A percentile compares a stretch with the other conserved stretches of the same genome.
phyloP scores from a whole-genome alignment of 2,888 invertebrate species.

The Saturnia japonica region DNA sequence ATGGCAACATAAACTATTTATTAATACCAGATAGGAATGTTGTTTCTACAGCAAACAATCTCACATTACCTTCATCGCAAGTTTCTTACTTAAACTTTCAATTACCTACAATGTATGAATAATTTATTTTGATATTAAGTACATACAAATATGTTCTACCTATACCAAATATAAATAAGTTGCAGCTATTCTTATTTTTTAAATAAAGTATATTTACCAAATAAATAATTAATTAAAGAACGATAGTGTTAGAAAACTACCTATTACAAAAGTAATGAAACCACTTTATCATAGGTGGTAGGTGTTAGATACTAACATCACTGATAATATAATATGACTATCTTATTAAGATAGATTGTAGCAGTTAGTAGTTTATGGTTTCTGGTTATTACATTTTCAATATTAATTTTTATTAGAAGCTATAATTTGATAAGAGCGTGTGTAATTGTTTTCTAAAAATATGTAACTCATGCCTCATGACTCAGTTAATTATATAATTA shows the following conservation, averaged over 20 bases:
- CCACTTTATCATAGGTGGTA: constrained; percentile 27
- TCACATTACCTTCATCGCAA: neutral
- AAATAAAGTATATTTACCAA: too few relatives aligned
- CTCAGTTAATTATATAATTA: neutral
- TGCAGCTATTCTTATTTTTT: neutral
- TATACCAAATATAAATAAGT: neutral
- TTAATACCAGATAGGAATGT: constrained; percentile 1
- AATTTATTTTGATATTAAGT: too few relatives aligned
- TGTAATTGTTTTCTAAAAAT: neutral
- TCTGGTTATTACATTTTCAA: constrained; percentile 4
- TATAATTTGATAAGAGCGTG: neutral
- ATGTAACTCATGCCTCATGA: neutral
- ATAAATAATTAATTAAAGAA: too few relatives aligned
- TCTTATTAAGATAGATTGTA: constrained; percentile 7
- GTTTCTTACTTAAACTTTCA: neutral
- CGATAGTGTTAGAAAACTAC: constrained; percentile 32
- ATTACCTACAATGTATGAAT: neutral
- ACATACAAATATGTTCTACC: neutral
- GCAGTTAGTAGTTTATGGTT: neutral
- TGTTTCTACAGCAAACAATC: neutral
- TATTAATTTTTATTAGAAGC: neutral
- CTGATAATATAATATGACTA: constrained; percentile 29
- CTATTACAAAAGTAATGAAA: constrained; percentile 33
- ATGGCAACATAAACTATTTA: neutral
- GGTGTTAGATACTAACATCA: constrained; percentile 41